Percentiles rank a stretch among this genome's conserved stretches.
These are phyloP conservation scores for Syrphus vitripennis DNA, from an alignment of 2,888 invertebrate species.

Conservation along the genomic window DNA sequence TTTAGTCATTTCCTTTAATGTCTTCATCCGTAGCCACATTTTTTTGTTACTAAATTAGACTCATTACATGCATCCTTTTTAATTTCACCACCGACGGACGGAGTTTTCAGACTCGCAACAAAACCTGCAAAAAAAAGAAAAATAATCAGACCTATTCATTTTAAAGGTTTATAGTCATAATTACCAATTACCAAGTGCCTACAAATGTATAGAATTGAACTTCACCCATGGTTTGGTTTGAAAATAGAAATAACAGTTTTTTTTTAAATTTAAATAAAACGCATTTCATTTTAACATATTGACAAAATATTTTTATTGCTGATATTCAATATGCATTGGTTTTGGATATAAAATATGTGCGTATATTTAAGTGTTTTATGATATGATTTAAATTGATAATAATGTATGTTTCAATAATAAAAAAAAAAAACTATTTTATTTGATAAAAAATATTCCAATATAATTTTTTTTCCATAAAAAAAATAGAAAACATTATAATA, in stretches of 20 bases:
- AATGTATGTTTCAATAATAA: constrained; percentile 12
- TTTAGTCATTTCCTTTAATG: too few relatives aligned
- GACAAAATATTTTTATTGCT: constrained; percentile 65
- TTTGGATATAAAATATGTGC: constrained; percentile 57
- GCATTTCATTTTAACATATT: constrained; percentile 37
- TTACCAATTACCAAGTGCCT: too few relatives aligned
- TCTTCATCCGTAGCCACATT: too few relatives aligned
- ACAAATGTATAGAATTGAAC: too few relatives aligned
- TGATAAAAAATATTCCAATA: constrained; percentile 27
- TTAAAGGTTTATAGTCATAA: too few relatives aligned
- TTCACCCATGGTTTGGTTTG: too few relatives aligned
- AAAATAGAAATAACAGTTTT: too few relatives aligned
- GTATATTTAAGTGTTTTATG: constrained; percentile 37
- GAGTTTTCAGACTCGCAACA: not conserved
- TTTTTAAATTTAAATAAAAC: not conserved
- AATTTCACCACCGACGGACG: too few relatives aligned
- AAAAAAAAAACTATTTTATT: not conserved
- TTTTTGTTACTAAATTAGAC: too few relatives aligned
- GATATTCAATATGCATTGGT: constrained; percentile 61
- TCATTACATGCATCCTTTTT: too few relatives aligned
- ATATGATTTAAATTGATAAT: constrained; percentile 37
- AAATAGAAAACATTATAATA: constrained; percentile 2
- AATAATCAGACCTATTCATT: not conserved
- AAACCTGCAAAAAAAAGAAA: not conserved
- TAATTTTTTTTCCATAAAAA: constrained; percentile 13